A percentile compares a stretch with the other conserved stretches of the same genome.
phyloP scores from a whole-genome alignment of 2,113 vertebrate species.

The Telmatochromis brachygnathus region DNA sequence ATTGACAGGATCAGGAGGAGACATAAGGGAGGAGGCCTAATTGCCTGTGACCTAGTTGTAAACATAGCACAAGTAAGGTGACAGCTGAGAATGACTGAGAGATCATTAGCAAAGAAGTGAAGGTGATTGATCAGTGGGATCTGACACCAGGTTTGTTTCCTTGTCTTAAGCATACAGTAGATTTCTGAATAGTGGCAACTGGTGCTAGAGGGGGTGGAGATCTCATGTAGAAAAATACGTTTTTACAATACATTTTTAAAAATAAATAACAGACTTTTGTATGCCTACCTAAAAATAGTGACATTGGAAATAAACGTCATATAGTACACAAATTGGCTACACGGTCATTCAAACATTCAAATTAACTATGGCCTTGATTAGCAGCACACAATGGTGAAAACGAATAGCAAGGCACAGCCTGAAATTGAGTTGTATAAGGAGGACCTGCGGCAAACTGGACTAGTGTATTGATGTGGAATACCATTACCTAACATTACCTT shows the following conservation, averaged over 20 bases:
- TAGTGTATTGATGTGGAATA: background rate
- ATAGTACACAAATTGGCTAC: background rate
- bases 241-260: background rate
- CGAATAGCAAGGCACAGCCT: background rate
- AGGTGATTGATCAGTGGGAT: background rate
- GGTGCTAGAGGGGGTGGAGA: background rate
- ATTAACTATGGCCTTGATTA: background rate
- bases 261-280: background rate
- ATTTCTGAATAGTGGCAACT: background rate
- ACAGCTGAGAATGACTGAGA: background rate
- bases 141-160: slow-evolving; percentile 38
- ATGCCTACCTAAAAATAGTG: background rate
- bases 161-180: slow-evolving; percentile 8
- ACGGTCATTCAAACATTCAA: background rate
- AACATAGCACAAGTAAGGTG: background rate
- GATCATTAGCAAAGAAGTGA: background rate
- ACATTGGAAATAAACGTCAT: background rate
- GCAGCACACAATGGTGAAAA: background rate
- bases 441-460: background rate
- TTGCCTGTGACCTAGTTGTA: slow-evolving; percentile 43
- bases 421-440: background rate
- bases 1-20: background rate
- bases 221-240: background rate
- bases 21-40: slow-evolving; percentile 19
- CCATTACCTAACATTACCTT: background rate